Evolutionary conservation across 1,140 invertebrate species (phyloP).

Genomic region (Oncopeltus fasciatus): DNA sequence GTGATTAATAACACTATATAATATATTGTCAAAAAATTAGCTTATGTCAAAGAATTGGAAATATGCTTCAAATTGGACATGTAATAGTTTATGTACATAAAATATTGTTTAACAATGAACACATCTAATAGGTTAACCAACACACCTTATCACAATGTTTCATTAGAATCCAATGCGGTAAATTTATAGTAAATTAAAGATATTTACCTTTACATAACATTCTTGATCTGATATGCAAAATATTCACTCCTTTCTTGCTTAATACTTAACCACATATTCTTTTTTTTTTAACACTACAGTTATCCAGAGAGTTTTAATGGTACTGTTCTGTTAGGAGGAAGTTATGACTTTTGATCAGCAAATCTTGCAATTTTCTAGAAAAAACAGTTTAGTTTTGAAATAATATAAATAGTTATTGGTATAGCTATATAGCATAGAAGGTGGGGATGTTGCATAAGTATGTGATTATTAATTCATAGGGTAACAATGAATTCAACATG

Average conservation of each 20-base stretch:
- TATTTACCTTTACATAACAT: constrained; percentile 8
- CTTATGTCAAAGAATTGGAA: not conserved
- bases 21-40: constrained; percentile 13
- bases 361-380: no score
- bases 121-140: constrained; percentile 18
- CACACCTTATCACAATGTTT: constrained; percentile 18
- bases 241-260: constrained; percentile 5
- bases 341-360: no score
- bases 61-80: not conserved
- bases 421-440: no score
- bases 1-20: not conserved
- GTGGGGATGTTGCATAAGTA: no score
- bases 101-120: constrained; percentile 18
- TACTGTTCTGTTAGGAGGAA: no score
- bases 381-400: no score
- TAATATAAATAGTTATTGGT: no score
- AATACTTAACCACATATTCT: not conserved
- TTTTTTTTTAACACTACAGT: not conserved
- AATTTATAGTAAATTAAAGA: not conserved
- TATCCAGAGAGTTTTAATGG: no score
- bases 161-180: constrained; percentile 6
- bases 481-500: no score
- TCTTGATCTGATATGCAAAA: constrained; percentile 17
- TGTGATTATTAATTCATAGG: no score
- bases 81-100: constrained; percentile 11